Evolutionary conservation across 2,113 vertebrate genomes (phyloP).

Genomic region (Campylomormyrus tamandua): DNA sequence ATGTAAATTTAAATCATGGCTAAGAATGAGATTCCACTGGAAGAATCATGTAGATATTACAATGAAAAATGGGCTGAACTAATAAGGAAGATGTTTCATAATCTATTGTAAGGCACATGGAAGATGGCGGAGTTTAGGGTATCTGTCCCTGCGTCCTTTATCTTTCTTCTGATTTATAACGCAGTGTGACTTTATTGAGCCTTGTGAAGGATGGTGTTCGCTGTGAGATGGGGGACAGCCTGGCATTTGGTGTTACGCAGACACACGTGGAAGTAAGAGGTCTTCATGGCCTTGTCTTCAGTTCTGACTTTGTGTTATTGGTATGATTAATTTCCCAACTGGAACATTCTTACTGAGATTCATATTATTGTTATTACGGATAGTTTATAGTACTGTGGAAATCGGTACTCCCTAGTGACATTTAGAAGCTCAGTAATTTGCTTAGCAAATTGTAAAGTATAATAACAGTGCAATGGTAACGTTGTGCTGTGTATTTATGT

Average conservation of each 20-base stretch:
- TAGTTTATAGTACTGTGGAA: not conserved
- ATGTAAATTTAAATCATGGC: not conserved
- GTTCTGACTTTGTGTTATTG: not conserved
- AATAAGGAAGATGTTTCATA: not conserved
- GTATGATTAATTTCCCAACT: not conserved
- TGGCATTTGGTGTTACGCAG: not conserved
- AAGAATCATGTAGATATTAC: not conserved
- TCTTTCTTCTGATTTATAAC: not conserved
- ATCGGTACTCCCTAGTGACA: not conserved
- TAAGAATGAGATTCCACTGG: not conserved
- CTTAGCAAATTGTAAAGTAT: not conserved
- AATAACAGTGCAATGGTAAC: not conserved
- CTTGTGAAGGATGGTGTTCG: not conserved
- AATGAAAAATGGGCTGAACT: not conserved
- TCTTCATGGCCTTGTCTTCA: not conserved
- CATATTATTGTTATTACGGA: not conserved
- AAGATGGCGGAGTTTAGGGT: not conserved
- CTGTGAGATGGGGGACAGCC: not conserved
- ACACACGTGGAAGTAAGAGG: not conserved
- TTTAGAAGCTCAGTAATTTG: not conserved
- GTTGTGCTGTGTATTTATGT: not conserved
- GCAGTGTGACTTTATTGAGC: not conserved
- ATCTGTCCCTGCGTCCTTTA: not conserved
- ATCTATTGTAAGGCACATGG: not conserved
- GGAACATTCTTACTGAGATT: not conserved